Base-by-base conservation (phyloP, 2,113 vertebrate genomes). In the Ardeotis arabs region DNA sequence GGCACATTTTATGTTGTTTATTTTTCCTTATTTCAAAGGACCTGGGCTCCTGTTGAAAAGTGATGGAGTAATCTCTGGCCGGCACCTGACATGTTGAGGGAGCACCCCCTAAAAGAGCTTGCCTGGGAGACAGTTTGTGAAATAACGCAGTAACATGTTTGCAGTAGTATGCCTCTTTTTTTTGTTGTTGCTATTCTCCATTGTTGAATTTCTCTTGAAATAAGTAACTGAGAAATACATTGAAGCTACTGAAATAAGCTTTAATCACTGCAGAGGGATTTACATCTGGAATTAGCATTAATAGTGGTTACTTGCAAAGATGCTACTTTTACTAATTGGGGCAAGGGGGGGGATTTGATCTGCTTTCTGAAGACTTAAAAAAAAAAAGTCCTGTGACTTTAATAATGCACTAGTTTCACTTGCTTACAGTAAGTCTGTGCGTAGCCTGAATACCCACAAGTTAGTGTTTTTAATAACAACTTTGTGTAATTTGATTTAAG, bases 21-120 rank as follows among this genome's bases (percentile, higher is more conserved):
- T 97, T 98, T 96, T 97, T 97, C 95, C 96, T 98, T 98, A 95
- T 97, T 98, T 97, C 97, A 89, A 97, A 95, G 98, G 97, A 96
- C 93, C 93, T 97, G 97, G 75, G 96, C 84, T 96, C 93, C 96
- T 97, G 92, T 96, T 97, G 91, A 95, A 97, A 93, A 97, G 91
- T 97, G 95, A 90, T 96, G 93, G 94, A 95, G 50, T 97, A 93
- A 95, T 93, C 89, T 97, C 53, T 93, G 89, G 93, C 95, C 93
- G 92, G 84, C 95, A 97, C 96, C 89, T 96, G 96, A 94, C 94
- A 96, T 97, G 72, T 96, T 97, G 95, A 97, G 79, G 90, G 96
- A 98, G 93, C 95, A 93, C 21, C 79, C 93, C 76, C 84, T 97
- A 87, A 95, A 90, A 95, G 95, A 97, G 89, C 96, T 96, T 96